Percentiles rank a stretch among this genome's conserved stretches.
Conservation (phyloP, 2,113 vertebrate species). For the Ailurus styani region DNA sequence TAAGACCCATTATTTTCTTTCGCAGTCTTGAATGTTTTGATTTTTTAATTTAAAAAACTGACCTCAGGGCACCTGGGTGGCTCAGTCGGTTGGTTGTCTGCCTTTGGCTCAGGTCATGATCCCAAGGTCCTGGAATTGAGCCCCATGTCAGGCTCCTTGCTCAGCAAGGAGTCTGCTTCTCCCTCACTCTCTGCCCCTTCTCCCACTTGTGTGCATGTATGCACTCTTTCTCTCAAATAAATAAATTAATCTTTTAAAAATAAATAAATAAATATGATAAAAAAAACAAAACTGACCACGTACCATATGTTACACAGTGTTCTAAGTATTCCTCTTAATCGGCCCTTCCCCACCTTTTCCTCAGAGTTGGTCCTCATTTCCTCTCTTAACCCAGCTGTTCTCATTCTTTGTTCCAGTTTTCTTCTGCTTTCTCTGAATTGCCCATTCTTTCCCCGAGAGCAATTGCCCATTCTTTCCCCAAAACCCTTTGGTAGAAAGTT, state of each 20-base stretch:
- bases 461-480: no score
- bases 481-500: neutral
- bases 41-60: neutral
- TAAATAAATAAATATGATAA: neutral
- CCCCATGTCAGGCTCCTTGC: neutral
- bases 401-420: neutral
- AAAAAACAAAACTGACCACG: neutral
- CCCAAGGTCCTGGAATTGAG: neutral
- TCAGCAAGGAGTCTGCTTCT: neutral
- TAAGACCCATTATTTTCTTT: neutral
- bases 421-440: neutral
- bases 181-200: neutral
- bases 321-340: neutral
- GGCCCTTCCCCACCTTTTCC: neutral
- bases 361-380: neutral
- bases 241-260: neutral
- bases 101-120: neutral
- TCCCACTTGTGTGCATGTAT: rapidly evolving
- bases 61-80: neutral
- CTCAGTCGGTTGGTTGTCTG: neutral
- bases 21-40: neutral
- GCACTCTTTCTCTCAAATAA: neutral
- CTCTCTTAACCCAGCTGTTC: neutral
- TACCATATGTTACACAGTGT: neutral
- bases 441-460: neutral